These are phyloP conservation scores for Rhabdomys pumilio DNA, from an alignment of 2,797 vertebrate species.

Conservation along the genomic window DNA sequence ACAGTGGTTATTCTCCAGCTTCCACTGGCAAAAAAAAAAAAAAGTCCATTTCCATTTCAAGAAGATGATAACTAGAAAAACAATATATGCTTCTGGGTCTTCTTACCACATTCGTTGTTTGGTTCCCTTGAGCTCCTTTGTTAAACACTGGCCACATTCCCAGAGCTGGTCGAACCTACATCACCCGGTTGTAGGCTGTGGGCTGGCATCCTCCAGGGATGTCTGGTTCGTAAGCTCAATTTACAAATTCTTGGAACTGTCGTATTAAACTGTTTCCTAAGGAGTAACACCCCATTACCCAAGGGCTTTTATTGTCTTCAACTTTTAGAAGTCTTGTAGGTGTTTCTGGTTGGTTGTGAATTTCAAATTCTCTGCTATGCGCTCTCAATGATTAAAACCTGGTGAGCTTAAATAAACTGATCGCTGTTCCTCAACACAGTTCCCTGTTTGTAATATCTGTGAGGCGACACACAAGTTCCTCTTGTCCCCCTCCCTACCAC, in stretches of 20 bases:
- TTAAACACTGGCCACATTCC: constrained; percentile 35
- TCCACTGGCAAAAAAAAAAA: neutral
- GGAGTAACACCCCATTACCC: constrained; percentile 23
- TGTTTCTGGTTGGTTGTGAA: constrained; percentile 58
- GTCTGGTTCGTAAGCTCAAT: constrained; percentile 59
- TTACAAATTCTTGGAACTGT: constrained; percentile 74
- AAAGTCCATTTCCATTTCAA: constrained; percentile 65
- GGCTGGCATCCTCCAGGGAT: constrained; percentile 38
- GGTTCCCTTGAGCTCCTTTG: constrained; percentile 16
- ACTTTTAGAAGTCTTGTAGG: constrained; percentile 42
- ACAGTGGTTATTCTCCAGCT: constrained; percentile 48
- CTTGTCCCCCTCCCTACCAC: fast-evolving
- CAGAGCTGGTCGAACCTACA: constrained; percentile 50
- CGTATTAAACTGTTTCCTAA: constrained; percentile 64
- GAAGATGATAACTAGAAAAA: constrained; percentile 27
- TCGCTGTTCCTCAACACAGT: neutral
- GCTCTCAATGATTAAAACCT: constrained; percentile 43
- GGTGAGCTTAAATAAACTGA: neutral
- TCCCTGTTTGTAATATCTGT: constrained; percentile 4
- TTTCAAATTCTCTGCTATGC: constrained; percentile 46
- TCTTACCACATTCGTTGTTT: constrained; percentile 53
- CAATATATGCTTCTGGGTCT: neutral
- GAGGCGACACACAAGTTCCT: neutral
- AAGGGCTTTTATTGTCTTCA: constrained; percentile 35
- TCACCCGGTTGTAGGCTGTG: neutral